phyloP scores from a whole-genome alignment of 2,797 vertebrate species.

The Brachyalestes nurse region DNA sequence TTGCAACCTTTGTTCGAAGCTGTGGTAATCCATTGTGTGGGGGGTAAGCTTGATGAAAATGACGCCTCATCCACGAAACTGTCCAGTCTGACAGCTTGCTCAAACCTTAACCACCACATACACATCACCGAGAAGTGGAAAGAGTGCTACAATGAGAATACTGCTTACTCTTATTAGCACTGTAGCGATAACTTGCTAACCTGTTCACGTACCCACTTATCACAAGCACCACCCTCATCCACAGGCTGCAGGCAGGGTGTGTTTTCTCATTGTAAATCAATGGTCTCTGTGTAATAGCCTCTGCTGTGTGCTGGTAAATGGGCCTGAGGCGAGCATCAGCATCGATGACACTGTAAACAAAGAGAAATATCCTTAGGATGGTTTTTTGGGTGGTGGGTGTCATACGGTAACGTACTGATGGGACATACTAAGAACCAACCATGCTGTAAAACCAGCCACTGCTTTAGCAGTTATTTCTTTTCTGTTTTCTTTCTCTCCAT shows the following conservation, averaged over 20 bases:
- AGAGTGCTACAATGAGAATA: too few species aligned
- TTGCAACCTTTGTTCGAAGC: constrained; percentile 44
- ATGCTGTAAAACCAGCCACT: not conserved
- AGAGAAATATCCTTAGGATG: constrained; percentile 10
- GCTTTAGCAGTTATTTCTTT: not conserved
- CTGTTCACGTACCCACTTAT: too few species aligned
- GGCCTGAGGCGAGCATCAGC: constrained; percentile 56
- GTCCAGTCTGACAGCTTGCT: not conserved
- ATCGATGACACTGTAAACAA: constrained; percentile 66
- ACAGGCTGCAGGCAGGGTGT: constrained; percentile 34
- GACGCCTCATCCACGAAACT: constrained; percentile 3
- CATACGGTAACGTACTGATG: not conserved
- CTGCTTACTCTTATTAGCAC: too few species aligned
- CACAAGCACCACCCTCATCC: not conserved
- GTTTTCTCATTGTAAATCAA: constrained; percentile 65
- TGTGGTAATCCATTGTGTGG: constrained; percentile 27
- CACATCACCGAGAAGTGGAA: not conserved
- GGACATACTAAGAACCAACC: not conserved
- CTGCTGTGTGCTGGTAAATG: constrained; percentile 47
- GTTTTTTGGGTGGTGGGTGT: not conserved
- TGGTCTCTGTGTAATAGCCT: constrained; percentile 61
- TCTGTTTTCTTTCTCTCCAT: too few species aligned
- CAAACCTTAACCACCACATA: not conserved
- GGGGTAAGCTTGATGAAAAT: constrained; percentile 18
- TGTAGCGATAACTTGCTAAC: too few species aligned